A percentile compares a stretch with the other conserved stretches of the same genome.
Evolutionary conservation across 1,140 invertebrate genomes (phyloP).

Genomic region (Lanistes nyassanus): DNA sequence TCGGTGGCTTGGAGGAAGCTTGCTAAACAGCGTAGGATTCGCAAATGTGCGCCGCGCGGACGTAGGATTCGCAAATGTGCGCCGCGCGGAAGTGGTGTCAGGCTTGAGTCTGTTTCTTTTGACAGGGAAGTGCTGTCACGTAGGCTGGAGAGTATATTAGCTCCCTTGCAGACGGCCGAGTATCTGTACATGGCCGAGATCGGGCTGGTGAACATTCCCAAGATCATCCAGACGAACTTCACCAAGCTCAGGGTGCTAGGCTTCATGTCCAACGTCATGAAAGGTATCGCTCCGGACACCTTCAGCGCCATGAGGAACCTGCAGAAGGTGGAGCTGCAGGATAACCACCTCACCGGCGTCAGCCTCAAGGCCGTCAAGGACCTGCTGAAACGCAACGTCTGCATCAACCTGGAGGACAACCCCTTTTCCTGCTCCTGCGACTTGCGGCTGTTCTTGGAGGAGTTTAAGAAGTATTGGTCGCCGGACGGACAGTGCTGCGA

Average conservation of each 20-base stretch:
- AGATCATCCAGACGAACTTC: background rate
- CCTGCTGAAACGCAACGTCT: background rate
- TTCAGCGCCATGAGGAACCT: background rate
- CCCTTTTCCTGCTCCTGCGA: slow-evolving; percentile 36
- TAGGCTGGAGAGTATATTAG: background rate
- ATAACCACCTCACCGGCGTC: slow-evolving; percentile 12
- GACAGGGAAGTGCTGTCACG: background rate
- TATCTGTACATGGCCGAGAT: slow-evolving; percentile 3
- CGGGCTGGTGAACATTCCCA: background rate
- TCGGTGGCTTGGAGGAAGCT: too few relatives aligned
- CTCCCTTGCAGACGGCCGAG: background rate
- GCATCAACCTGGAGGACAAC: slow-evolving; percentile 26
- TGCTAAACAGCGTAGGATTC: too few relatives aligned
- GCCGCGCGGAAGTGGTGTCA: too few relatives aligned
- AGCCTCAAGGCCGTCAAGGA: background rate
- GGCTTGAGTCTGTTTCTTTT: background rate
- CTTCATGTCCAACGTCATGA: background rate
- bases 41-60: too few relatives aligned
- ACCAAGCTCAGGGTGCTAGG: background rate
- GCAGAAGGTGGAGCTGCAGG: slow-evolving; percentile 4
- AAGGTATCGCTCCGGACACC: background rate
- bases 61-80: too few relatives aligned
- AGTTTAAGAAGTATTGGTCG: slow-evolving; percentile 5
- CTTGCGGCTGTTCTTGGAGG: slow-evolving; percentile 22
- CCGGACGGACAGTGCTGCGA: too few relatives aligned